Conservation (phyloP, 2,113 vertebrate genomes). For the Podocnemis expansa region DNA sequence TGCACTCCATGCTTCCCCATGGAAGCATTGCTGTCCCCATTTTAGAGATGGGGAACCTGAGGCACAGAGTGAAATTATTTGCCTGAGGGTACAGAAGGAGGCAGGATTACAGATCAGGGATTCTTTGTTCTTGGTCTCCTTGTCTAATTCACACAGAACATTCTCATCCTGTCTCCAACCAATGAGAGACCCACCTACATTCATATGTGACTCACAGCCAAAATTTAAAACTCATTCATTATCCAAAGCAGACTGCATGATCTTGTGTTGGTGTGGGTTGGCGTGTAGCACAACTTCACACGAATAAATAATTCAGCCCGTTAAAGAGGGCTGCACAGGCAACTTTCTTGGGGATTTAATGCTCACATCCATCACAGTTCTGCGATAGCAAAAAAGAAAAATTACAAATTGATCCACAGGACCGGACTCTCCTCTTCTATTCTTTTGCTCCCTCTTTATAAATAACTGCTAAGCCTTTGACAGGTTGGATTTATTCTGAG, state of each 20-base stretch:
- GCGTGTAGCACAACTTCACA: background rate
- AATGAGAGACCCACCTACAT: accelerated
- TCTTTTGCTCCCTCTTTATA: slow-evolving; percentile 15
- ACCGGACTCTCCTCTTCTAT: slow-evolving; percentile 15
- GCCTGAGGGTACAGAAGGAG: accelerated
- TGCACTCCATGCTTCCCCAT: background rate
- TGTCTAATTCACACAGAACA: background rate
- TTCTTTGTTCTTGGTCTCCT: background rate
- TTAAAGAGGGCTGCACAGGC: slow-evolving; percentile 16
- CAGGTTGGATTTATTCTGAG: background rate
- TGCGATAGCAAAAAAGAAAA: slow-evolving; percentile 57
- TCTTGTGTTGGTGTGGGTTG: accelerated
- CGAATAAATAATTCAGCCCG: slow-evolving; percentile 70
- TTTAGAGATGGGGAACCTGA: background rate
- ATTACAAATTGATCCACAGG: slow-evolving; percentile 62
- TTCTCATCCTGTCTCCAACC: accelerated
- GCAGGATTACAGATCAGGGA: accelerated
- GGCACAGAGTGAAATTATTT: background rate
- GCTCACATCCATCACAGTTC: slow-evolving; percentile 32
- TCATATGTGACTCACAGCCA: accelerated
- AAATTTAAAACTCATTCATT: accelerated
- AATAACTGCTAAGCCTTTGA: background rate
- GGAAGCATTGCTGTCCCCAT: background rate
- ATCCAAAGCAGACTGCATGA: accelerated
- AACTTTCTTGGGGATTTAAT: slow-evolving; percentile 49